Conservation (phyloP, 2,113 vertebrate species). For the Aix galericulata region DNA sequence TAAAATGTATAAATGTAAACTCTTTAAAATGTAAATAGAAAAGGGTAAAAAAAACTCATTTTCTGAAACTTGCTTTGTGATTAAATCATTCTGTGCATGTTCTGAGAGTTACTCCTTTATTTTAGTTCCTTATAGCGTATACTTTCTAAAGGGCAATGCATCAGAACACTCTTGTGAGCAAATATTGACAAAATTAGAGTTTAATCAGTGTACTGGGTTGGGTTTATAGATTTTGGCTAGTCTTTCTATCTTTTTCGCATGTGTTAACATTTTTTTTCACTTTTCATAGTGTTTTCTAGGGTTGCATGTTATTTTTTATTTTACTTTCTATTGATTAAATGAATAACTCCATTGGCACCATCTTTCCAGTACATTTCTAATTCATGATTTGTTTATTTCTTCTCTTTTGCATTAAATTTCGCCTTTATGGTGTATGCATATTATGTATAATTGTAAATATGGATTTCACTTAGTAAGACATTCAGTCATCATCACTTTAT, state of each 20-base stretch:
- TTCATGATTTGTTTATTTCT: neutral
- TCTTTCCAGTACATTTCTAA: neutral
- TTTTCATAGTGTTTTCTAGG: neutral
- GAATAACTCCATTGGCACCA: neutral
- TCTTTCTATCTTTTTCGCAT: neutral
- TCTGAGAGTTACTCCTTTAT: neutral
- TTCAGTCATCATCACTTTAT: neutral
- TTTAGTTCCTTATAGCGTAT: neutral
- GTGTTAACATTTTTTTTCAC: neutral
- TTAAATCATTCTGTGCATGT: neutral
- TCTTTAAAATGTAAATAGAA: slow-evolving; percentile 36
- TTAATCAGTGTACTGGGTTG: neutral
- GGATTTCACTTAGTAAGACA: neutral
- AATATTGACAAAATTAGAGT: slow-evolving; percentile 28
- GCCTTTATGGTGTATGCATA: neutral
- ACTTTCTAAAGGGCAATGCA: neutral
- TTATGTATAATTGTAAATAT: neutral
- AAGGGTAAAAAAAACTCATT: neutral
- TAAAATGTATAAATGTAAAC: neutral
- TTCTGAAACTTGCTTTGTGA: neutral
- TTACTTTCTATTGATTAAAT: neutral
- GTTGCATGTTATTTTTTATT: neutral
- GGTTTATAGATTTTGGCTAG: slow-evolving; percentile 5
- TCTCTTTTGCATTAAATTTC: neutral
- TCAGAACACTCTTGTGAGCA: neutral